Evolutionary conservation across 2,888 invertebrate species (phyloP), one percentile per base, ranked within the genome.

Genomic region (Chrysotoxum bicinctum): DNA sequence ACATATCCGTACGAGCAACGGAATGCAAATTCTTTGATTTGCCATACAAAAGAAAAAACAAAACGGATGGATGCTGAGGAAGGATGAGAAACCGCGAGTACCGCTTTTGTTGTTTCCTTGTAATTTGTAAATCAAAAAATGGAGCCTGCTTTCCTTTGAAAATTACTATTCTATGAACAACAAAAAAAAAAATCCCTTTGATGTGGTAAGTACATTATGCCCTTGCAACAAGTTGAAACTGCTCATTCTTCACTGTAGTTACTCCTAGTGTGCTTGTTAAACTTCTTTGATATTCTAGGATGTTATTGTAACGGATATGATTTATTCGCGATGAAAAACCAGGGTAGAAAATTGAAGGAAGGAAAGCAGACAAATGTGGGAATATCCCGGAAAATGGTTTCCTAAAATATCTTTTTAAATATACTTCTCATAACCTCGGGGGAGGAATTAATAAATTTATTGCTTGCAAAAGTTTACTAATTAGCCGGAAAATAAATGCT

Each of bases 11-110:
- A 43, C 62, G 43, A 43, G 45, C 45, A 30, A 81, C 23, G 21
- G 48, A 66, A 81, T 84, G 79, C 79, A 79, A 74, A 84, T 80
- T 75, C 64, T 84, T 84, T 79, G 70, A 80, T 75, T 79, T 68
- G 40, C 70, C 26, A 56, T 54, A 14, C n/a, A 68, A 56, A 64
- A 45, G 12, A 40, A 14, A 26, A 14, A 14, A 10, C 10, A 45
- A 16, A 37, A 45, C 43, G 19, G 7, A 30, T 62, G 37, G n/a
- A 32, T 3, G 16, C 30, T 19, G 43, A 40, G 23, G 62, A 45
- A 64, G 45, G 37, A 45, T 45, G 64, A 37, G 64, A 45, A 45
- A 45, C 64, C 64, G 45, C 64, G 66, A 40, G 56, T 10, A 37
- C 56, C 16, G 43, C 73, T 73, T 83, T 68, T 69, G 62, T 54